Base-by-base conservation (phyloP, 2,113 vertebrate species). In the Ploceus nigricollis region DNA sequence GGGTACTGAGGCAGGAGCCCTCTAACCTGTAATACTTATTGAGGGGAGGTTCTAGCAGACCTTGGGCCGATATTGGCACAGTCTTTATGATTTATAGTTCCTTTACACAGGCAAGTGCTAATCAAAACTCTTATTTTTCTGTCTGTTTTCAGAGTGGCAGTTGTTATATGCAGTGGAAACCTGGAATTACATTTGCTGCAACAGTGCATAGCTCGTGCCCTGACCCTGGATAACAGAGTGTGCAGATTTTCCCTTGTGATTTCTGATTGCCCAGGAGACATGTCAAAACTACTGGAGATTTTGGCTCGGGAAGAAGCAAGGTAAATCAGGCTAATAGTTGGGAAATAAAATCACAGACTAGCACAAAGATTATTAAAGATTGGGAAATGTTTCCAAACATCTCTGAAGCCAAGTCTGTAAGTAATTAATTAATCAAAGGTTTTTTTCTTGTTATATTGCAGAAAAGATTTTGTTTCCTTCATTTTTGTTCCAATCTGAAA, bases 131-230 rank as follows among this genome's bases (percentile, higher is more conserved):
- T 25, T 27, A 0, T 42, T 90, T 88, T 89, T 81, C 40, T 73
- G 27, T 51, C 53, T 56, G 37, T 54, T 96, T 97, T 63, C 76
- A 99, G 99, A 97, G 99, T 99, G n/a, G 98, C 98, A 15, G 96
- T 99, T 25, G 97, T 98, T 90, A 96, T 99, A 79, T 98, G 98
- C 97, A 99, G 98, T 51, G 98, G 98, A 33, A 99, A 99, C 95
- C 96, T 99, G 98, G 98, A 99, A 45, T 83, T 99, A 61, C 97
- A 98, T 85, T 92, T 99, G 91, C 87, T 99, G 90, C 97, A 98
- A 17, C 98, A 98, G 82, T 99, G 98, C 87, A 92, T 99, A 89
- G 98, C 98, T 82, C 98, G 98, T 31, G 98, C 98, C 37, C 96
- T 99, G 95, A 97, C 98, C 72, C 95, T 99, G 30, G 99, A 99